Evolutionary conservation across 2,113 vertebrate species (phyloP).

Genomic region (Anarhynchus alexandrinus): DNA sequence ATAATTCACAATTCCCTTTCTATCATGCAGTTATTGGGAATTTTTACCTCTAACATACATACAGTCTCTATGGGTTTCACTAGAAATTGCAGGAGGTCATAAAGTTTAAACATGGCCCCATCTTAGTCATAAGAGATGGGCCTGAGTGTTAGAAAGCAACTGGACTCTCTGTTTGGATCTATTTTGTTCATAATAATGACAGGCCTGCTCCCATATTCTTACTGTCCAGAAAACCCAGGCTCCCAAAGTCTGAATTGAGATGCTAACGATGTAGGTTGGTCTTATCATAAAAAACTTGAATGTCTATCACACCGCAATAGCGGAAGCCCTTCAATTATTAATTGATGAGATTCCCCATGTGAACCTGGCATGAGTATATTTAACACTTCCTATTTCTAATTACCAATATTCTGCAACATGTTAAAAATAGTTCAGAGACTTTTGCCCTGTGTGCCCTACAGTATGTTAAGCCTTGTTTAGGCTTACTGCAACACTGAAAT

Average conservation of each 20-base stretch:
- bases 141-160: background rate
- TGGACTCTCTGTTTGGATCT: background rate
- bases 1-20: background rate
- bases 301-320: background rate
- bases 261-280: background rate
- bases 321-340: background rate
- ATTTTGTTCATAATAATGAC: background rate
- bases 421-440: slow-evolving; percentile 2
- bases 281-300: background rate
- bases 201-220: background rate
- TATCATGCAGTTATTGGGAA: background rate
- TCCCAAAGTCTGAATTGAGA: background rate
- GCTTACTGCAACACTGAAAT: background rate
- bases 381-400: slow-evolving; percentile 24
- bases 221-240: background rate
- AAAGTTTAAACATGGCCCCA: background rate
- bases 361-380: background rate
- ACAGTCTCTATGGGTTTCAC: background rate
- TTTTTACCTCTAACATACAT: background rate
- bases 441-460: background rate
- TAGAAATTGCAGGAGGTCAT: background rate
- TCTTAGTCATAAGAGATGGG: background rate
- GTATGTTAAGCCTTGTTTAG: background rate
- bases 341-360: background rate
- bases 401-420: background rate